Percentiles rank a stretch among this genome's conserved stretches.
These are phyloP conservation scores for Dipus sagitta DNA, from an alignment of 2,797 vertebrate genomes.

Conservation along the genomic window DNA sequence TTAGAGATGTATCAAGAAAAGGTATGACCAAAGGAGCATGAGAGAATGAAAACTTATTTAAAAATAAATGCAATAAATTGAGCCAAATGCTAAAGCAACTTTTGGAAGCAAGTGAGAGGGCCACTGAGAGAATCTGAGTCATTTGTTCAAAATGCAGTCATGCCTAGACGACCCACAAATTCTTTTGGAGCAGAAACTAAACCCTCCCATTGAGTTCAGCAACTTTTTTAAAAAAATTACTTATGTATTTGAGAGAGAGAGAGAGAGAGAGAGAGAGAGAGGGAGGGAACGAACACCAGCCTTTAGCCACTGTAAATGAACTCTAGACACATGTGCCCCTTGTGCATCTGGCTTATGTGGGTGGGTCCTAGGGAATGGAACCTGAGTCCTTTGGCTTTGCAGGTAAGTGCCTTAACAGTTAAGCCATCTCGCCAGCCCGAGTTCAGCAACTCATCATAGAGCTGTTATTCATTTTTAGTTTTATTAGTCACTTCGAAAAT, in stretches of 20 bases:
- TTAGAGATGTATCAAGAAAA: conserved; percentile 31
- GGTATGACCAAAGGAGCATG: neutral
- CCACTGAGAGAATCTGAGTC: neutral
- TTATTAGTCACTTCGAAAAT: conserved; percentile 56
- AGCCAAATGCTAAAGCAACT: conserved; percentile 11
- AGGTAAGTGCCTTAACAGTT: too few species aligned
- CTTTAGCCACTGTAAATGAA: too few species aligned
- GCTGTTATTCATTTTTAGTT: conserved; percentile 51
- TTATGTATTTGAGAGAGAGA: too few species aligned
- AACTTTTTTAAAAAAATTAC: neutral
- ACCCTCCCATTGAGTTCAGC: neutral
- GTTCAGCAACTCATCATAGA: conserved; percentile 33
- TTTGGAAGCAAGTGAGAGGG: conserved; percentile 55
- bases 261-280: too few species aligned
- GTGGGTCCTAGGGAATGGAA: too few species aligned
- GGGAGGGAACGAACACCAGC: too few species aligned
- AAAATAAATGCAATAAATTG: conserved; percentile 45
- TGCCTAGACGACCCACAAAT: conserved; percentile 1
- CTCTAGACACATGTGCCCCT: too few species aligned
- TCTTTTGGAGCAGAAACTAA: conserved; percentile 42
- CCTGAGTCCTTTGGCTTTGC: too few species aligned
- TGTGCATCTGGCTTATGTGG: too few species aligned
- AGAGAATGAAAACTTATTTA: conserved; percentile 46
- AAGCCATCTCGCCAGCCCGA: neutral
- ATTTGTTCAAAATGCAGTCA: conserved; percentile 40